Percentiles rank a stretch among this genome's conserved stretches.
These are phyloP conservation scores for Peromyscus maniculatus DNA, from an alignment of 2,113 vertebrate species.

Conservation along the genomic window DNA sequence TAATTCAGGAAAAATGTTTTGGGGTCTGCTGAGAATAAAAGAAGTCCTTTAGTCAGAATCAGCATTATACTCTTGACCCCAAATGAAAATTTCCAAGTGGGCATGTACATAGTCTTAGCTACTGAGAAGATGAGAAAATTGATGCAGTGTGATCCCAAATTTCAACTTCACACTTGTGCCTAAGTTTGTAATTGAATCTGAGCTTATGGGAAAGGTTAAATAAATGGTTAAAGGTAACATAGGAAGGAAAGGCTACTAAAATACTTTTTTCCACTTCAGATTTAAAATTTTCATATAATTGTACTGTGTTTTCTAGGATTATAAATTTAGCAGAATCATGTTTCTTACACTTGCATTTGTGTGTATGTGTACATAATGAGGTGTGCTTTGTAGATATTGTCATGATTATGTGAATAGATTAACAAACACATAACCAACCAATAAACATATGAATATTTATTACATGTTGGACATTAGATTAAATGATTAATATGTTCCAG, in stretches of 20 bases:
- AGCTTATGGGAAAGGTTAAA: not conserved
- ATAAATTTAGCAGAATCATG: not conserved
- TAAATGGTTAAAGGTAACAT: too few species aligned
- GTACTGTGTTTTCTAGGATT: not conserved
- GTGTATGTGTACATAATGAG: accelerated
- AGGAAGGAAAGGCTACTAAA: not conserved
- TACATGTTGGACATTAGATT: not conserved
- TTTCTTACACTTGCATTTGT: not conserved
- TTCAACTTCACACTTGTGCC: not conserved
- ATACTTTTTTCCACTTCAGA: not conserved
- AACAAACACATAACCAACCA: not conserved
- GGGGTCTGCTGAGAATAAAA: not conserved
- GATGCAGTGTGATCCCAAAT: not conserved
- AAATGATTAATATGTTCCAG: not conserved
- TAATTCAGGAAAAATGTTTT: not conserved
- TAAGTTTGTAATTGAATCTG: not conserved
- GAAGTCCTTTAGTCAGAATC: not conserved
- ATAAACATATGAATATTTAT: not conserved
- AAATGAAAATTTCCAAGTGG: not conserved
- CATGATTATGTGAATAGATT: not conserved
- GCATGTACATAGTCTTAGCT: not conserved
- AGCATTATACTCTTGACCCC: not conserved
- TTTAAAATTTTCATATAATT: not conserved
- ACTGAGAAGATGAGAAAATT: not conserved
- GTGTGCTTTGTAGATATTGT: not conserved